phyloP scores from a whole-genome alignment of 2,888 invertebrate species.

The Drosophila rubida region DNA sequence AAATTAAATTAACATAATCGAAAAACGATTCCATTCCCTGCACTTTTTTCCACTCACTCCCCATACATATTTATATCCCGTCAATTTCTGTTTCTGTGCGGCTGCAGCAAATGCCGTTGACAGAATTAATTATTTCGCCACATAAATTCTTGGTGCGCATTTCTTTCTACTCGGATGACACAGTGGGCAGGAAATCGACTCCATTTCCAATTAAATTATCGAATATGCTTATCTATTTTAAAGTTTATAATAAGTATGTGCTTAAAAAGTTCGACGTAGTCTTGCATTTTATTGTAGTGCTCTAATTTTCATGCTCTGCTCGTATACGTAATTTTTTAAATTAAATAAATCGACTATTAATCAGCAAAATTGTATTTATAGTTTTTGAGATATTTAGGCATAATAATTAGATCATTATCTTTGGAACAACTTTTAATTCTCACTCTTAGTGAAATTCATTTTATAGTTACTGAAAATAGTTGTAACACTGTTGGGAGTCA shows the following conservation, averaged over 20 bases:
- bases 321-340: neutral
- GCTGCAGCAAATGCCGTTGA: slow-evolving; percentile 63
- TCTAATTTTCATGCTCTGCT: no score
- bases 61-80: slow-evolving; percentile 62
- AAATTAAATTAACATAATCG: slow-evolving; percentile 80
- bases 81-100: slow-evolving; percentile 70
- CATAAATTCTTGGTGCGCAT: slow-evolving; percentile 65
- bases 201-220: slow-evolving; percentile 10
- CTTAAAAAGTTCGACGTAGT: no score
- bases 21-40: slow-evolving; percentile 65
- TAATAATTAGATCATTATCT: no score
- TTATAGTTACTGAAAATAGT: neutral
- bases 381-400: no score
- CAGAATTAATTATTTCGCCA: slow-evolving; percentile 81
- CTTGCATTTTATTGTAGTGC: no score
- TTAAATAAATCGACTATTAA: no score
- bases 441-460: no score
- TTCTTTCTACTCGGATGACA: slow-evolving; percentile 23
- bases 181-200: slow-evolving; percentile 21
- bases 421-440: no score
- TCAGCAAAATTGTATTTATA: no score
- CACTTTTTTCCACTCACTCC: slow-evolving; percentile 28
- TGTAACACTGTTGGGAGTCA: slow-evolving; percentile 3
- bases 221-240: neutral
- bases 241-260: neutral